Conservation (phyloP, 2,888 invertebrate genomes). For the Hoplodrina ambigua region DNA sequence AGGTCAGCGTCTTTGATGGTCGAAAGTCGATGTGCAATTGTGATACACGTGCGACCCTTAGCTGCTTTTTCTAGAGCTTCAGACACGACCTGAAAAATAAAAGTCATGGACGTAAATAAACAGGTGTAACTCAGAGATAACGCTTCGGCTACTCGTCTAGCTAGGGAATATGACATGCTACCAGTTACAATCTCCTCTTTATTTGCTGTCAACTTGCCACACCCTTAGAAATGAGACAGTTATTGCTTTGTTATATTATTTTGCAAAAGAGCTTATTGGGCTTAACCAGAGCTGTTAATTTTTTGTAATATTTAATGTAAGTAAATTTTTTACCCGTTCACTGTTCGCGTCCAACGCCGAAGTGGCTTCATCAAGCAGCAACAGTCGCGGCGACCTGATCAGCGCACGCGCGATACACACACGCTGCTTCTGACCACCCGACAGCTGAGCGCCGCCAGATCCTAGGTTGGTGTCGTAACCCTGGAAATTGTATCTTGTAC, state of each 20-base stretch:
- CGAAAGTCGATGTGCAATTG: constrained; percentile 96
- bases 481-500: constrained; percentile 70
- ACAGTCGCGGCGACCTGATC: constrained; percentile 91
- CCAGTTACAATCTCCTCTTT: too few relatives aligned
- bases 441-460: constrained; percentile 92
- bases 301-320: too few relatives aligned
- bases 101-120: constrained; percentile 1
- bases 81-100: constrained; percentile 92
- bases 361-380: constrained; percentile 93
- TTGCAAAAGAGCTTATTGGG: too few relatives aligned
- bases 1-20: constrained; percentile 95
- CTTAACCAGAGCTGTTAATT: neutral
- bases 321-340: constrained; percentile 90
- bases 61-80: constrained; percentile 95
- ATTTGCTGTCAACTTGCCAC: too few relatives aligned
- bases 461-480: constrained; percentile 93
- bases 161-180: too few relatives aligned
- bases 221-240: too few relatives aligned
- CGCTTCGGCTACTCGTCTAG: too few relatives aligned
- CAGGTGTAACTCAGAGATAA: neutral
- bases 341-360: constrained; percentile 93
- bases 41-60: constrained; percentile 95
- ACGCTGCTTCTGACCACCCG: constrained; percentile 93
- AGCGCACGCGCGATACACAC: constrained; percentile 94
- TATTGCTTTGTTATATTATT: too few relatives aligned